Percentiles rank a stretch among this genome's conserved stretches.
These are phyloP conservation scores for Rhineura floridana DNA, from an alignment of 2,113 vertebrate species.

Conservation along the genomic window DNA sequence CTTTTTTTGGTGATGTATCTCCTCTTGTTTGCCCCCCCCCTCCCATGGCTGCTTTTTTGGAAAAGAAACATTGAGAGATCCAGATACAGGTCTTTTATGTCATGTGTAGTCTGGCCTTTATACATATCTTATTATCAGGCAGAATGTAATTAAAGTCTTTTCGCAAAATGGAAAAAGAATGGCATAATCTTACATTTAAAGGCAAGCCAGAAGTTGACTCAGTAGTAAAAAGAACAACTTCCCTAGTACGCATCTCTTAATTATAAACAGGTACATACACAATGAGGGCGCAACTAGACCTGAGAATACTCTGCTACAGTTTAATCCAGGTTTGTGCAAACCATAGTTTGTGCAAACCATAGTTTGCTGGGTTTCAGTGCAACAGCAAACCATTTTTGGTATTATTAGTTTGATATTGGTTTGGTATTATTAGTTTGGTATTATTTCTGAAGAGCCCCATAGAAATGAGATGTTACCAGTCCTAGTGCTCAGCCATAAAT, in stretches of 20 bases:
- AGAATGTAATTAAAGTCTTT: neutral
- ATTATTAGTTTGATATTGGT: neutral
- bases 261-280: neutral
- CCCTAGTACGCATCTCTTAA: neutral
- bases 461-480: neutral
- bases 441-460: neutral
- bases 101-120: neutral
- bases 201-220: neutral
- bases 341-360: too few relatives aligned
- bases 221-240: neutral
- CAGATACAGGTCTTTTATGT: neutral
- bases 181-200: neutral
- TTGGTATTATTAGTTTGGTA: neutral
- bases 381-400: too few relatives aligned
- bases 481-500: neutral
- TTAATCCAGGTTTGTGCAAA: neutral
- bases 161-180: neutral
- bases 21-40: too few relatives aligned
- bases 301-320: neutral
- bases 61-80: neutral
- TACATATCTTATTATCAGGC: neutral
- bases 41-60: neutral
- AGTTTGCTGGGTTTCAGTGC: too few relatives aligned
- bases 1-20: too few relatives aligned
- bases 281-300: neutral